These are phyloP conservation scores for Liopterus haemorrhoidalis DNA, from an alignment of 2,888 invertebrate species.

Conservation along the genomic window DNA sequence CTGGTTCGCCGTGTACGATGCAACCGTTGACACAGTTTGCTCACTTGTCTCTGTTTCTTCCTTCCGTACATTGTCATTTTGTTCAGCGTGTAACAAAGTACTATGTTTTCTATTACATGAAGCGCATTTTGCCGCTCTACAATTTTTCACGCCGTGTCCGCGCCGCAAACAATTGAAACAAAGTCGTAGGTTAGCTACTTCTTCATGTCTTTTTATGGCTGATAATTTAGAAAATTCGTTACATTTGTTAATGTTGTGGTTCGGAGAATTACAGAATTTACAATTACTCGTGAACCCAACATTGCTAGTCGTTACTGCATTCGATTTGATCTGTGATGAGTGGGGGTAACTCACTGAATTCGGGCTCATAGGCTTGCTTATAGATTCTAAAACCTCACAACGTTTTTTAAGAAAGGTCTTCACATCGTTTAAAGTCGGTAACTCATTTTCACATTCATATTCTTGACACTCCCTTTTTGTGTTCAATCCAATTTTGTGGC, in stretches of 20 bases:
- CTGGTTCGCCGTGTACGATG: no score
- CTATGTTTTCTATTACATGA: neutral
- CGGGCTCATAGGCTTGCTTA: neutral
- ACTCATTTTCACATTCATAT: neutral
- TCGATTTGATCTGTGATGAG: no score
- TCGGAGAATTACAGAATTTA: neutral
- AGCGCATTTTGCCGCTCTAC: neutral
- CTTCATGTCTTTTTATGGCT: neutral
- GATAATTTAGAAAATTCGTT: neutral
- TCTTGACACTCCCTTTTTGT: slow-evolving; percentile 8
- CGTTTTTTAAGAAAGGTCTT: slow-evolving; percentile 9
- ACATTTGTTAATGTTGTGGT: slow-evolving; percentile 5
- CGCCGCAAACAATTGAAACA: slow-evolving; percentile 3
- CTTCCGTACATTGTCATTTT: neutral
- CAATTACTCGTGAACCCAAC: slow-evolving; percentile 2
- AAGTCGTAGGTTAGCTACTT: neutral
- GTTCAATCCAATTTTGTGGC: slow-evolving; percentile 1
- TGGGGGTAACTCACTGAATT: slow-evolving; percentile 1
- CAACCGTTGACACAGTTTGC: no score
- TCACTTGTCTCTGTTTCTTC: neutral
- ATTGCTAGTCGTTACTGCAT: neutral
- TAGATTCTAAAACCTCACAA: slow-evolving; percentile 9
- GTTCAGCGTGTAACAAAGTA: neutral
- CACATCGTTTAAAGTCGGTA: slow-evolving; percentile 6
- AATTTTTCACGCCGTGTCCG: neutral